Conservation (phyloP, 2,797 vertebrate species). For the Takifugu rubripes region DNA sequence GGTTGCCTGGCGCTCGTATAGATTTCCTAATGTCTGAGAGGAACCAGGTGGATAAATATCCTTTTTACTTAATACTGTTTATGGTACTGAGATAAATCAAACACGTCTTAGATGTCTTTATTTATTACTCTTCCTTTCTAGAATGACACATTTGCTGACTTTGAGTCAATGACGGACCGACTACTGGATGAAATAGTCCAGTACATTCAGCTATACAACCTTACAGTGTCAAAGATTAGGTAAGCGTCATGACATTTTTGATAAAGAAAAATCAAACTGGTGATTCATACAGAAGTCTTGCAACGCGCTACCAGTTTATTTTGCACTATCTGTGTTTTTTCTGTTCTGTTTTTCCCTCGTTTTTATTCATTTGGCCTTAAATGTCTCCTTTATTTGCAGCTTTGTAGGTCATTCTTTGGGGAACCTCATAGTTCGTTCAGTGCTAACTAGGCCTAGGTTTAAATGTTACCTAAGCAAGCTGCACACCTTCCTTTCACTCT, state of each 20-base stretch:
- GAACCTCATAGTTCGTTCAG: slow-evolving; percentile 97
- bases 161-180: slow-evolving; percentile 98
- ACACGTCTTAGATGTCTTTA: not conserved
- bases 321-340: not conserved
- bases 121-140: slow-evolving; percentile 65
- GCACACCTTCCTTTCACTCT: slow-evolving; percentile 96
- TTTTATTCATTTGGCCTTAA: not conserved
- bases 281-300: no score
- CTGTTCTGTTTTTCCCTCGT: not conserved
- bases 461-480: slow-evolving; percentile 94
- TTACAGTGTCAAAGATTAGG: slow-evolving; percentile 97
- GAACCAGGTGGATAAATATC: slow-evolving; percentile 82
- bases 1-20: slow-evolving; percentile 90
- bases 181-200: slow-evolving; percentile 98
- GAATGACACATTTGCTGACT: slow-evolving; percentile 99
- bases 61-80: not conserved
- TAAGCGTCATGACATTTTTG: slow-evolving; percentile 54
- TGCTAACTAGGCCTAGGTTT: slow-evolving; percentile 92
- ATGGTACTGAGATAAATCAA: not conserved
- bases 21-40: slow-evolving; percentile 99
- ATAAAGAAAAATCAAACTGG: no score
- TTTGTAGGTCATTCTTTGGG: slow-evolving; percentile 98
- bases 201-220: slow-evolving; percentile 97
- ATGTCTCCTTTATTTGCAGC: slow-evolving; percentile 66
- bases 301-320: no score